phyloP scores from a whole-genome alignment of 2,888 invertebrate species.

The Holacanthella duospinosa region DNA sequence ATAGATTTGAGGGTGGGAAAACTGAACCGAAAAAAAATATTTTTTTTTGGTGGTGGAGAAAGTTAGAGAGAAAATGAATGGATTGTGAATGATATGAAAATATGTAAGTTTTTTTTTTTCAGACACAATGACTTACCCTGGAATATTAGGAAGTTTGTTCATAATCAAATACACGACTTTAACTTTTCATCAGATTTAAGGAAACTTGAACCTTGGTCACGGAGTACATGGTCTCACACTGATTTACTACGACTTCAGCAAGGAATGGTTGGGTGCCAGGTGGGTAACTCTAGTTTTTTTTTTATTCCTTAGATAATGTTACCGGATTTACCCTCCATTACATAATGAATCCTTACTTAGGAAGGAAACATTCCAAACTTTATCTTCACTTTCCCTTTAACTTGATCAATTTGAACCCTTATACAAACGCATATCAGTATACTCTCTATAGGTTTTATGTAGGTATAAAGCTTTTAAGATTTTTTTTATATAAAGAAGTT shows the following conservation, averaged over 20 bases:
- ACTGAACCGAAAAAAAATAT: neutral
- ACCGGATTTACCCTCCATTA: too few relatives aligned
- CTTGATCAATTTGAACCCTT: too few relatives aligned
- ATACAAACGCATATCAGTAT: too few relatives aligned
- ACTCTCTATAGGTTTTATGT: too few relatives aligned
- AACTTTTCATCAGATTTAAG: conserved; percentile 60
- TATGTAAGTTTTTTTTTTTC: conserved; percentile 17
- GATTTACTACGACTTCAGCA: conserved; percentile 72
- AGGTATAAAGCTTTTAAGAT: too few relatives aligned
- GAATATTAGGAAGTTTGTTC: conserved; percentile 74
- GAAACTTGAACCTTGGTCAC: conserved; percentile 69
- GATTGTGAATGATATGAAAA: neutral
- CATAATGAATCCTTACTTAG: too few relatives aligned
- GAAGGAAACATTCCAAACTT: too few relatives aligned
- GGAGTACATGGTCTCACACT: conserved; percentile 82
- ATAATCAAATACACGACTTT: conserved; percentile 75
- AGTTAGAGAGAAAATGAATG: neutral
- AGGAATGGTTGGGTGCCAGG: conserved; percentile 79
- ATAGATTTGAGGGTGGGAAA: neutral
- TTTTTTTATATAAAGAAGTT: too few relatives aligned
- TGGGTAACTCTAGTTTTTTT: too few relatives aligned
- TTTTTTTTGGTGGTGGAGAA: neutral
- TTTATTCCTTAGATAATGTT: too few relatives aligned
- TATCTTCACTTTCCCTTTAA: too few relatives aligned
- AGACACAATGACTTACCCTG: conserved; percentile 79